Conservation (phyloP, 2,888 invertebrate species). For the Malthinus seriepunctatus region DNA sequence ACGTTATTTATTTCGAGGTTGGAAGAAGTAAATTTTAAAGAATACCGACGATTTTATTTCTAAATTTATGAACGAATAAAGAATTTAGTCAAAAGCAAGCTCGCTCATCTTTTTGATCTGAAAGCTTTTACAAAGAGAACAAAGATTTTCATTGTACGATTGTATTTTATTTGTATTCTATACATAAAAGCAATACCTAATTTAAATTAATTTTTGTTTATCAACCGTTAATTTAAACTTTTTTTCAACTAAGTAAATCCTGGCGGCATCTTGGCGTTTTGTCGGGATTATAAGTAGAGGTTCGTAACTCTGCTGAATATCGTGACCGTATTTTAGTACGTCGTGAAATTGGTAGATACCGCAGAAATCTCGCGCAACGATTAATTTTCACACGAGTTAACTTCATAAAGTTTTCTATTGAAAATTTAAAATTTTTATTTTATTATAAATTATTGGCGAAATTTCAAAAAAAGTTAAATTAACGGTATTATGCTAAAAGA, state of each 20-base stretch:
- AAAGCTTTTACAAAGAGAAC: not conserved
- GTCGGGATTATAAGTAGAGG: not conserved
- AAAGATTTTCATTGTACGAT: not conserved
- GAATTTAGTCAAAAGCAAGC: not conserved
- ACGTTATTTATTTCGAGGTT: slow-evolving; percentile 1
- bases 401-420: too few species aligned
- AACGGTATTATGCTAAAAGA: too few species aligned
- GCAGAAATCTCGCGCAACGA: not conserved
- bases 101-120: not conserved
- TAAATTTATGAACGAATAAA: slow-evolving; percentile 3
- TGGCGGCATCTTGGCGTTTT: not conserved
- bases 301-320: not conserved
- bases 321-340: not conserved
- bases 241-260: not conserved
- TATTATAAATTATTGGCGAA: too few species aligned
- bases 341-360: not conserved
- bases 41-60: slow-evolving; percentile 4
- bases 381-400: not conserved
- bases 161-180: not conserved
- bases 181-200: not conserved
- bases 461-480: too few species aligned
- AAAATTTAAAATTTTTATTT: too few species aligned
- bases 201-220: too few species aligned
- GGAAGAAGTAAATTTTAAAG: slow-evolving; percentile 4
- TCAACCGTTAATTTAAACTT: not conserved